Conservation (phyloP, 2,113 vertebrate genomes). For the Phocoena sinus region DNA sequence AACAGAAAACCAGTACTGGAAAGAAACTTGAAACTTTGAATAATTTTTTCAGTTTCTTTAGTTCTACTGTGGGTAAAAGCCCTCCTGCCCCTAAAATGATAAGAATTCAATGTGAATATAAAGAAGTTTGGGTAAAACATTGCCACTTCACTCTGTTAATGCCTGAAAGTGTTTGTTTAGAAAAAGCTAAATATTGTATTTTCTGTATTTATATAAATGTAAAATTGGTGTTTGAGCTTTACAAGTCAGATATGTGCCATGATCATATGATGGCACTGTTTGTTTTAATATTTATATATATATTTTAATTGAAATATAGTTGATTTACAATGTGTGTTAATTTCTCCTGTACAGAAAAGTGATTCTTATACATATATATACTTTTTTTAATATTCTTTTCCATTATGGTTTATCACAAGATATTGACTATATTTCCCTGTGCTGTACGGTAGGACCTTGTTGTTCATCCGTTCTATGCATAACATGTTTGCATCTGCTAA, state of each 20-base stretch:
- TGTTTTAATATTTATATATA: neutral
- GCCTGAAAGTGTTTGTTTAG: constrained; percentile 22
- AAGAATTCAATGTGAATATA: constrained; percentile 21
- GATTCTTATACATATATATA: neutral
- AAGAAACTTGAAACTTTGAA: constrained; percentile 56
- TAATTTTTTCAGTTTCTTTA: constrained; percentile 49
- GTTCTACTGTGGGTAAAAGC: constrained; percentile 39
- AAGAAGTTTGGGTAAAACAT: constrained; percentile 30
- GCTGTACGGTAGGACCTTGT: neutral
- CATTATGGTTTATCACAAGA: neutral
- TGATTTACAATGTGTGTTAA: neutral
- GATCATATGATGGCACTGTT: neutral
- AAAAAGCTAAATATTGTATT: constrained; percentile 11
- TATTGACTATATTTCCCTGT: neutral
- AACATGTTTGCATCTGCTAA: neutral
- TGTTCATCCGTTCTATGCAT: neutral
- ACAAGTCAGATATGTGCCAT: neutral
- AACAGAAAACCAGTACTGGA: constrained; percentile 61
- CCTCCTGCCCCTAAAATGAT: constrained; percentile 45
- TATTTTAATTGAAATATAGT: neutral
- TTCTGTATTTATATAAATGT: neutral
- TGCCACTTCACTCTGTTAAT: neutral
- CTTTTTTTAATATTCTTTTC: neutral
- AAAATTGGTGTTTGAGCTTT: neutral
- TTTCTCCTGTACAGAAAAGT: neutral